Evolutionary conservation across 2,113 vertebrate genomes (phyloP).

Genomic region (Lophochroa leadbeateri): DNA sequence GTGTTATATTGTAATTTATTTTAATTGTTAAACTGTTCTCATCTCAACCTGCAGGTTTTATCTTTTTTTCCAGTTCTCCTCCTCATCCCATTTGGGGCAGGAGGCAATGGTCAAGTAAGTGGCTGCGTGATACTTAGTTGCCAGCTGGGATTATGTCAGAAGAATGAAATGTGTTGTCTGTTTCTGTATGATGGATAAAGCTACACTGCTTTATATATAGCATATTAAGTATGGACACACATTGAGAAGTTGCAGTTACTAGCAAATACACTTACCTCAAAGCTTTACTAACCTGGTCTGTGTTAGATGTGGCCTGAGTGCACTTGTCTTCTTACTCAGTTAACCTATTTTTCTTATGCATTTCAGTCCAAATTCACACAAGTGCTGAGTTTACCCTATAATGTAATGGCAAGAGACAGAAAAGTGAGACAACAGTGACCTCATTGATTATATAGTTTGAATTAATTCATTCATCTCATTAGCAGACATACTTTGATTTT

Average conservation of each 20-base stretch:
- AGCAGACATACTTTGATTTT: background rate
- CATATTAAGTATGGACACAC: background rate
- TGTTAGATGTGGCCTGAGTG: background rate
- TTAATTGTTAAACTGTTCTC: no score
- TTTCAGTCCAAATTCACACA: background rate
- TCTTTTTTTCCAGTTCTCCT: no score
- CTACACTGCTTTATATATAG: background rate
- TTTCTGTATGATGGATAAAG: background rate
- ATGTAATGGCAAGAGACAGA: background rate
- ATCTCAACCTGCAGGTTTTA: no score
- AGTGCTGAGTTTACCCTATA: background rate
- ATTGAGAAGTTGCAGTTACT: background rate
- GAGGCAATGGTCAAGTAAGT: no score
- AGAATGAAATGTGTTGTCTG: background rate
- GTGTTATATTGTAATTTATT: no score
- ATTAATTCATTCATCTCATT: slow-evolving; percentile 27
- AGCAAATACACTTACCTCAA: background rate
- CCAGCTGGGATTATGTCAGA: no score
- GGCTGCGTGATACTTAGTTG: no score
- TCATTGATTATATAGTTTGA: background rate
- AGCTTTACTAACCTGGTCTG: background rate
- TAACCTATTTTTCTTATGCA: background rate
- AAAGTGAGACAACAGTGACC: background rate
- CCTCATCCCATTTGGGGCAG: no score
- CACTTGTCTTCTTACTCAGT: background rate